Percentiles rank a stretch among this genome's conserved stretches.
These are phyloP conservation scores for Poeciliopsis presidionis DNA, from an alignment of 2,797 vertebrate genomes.

Conservation along the genomic window DNA sequence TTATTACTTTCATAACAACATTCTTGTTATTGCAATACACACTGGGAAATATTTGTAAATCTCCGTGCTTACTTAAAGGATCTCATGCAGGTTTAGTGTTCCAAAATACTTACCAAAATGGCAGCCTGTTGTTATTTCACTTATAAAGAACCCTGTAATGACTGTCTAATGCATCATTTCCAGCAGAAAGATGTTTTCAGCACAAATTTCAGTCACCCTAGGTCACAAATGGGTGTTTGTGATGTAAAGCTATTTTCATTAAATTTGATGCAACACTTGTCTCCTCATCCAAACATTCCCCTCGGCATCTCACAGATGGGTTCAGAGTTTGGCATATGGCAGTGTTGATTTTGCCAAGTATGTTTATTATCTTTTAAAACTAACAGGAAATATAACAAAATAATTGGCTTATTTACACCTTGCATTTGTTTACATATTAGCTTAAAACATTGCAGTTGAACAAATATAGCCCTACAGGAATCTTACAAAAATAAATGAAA, in stretches of 20 bases:
- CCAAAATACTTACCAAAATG: background rate
- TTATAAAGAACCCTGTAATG: background rate
- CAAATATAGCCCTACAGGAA: background rate
- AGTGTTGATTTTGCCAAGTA: background rate
- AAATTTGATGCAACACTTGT: background rate
- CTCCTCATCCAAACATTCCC: background rate
- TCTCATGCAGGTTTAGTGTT: background rate
- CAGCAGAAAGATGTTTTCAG: background rate
- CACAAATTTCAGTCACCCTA: background rate
- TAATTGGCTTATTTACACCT: background rate
- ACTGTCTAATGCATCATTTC: background rate
- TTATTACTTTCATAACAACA: background rate
- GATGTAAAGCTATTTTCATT: background rate
- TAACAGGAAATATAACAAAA: background rate
- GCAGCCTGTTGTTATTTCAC: background rate
- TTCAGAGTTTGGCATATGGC: background rate
- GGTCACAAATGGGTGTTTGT: background rate
- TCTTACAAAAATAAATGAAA: background rate
- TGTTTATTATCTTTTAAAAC: background rate
- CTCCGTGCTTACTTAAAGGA: background rate
- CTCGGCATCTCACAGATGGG: background rate
- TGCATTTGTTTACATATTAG: background rate
- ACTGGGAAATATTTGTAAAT: background rate
- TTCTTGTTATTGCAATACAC: background rate
- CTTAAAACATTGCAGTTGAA: background rate